A percentile compares a stretch with the other conserved stretches of the same genome.
Conservation (phyloP, 2,113 vertebrate species). For the chimpanzee (Pan troglodytes) region DNA sequence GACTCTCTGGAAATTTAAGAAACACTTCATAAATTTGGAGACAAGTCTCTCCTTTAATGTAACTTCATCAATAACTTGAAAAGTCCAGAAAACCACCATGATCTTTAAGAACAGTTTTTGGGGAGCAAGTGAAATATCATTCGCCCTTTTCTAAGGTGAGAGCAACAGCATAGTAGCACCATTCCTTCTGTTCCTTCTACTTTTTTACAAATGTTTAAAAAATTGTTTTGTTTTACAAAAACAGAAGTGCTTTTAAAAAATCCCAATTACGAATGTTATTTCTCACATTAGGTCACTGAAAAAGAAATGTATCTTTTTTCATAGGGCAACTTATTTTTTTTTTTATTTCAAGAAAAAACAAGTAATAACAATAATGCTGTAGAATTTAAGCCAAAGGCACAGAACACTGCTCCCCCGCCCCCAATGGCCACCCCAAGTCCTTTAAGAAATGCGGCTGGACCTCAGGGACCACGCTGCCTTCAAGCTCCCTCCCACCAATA, state of each 20-base stretch:
- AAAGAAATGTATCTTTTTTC: conserved; percentile 11
- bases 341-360: neutral
- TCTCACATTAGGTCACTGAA: neutral
- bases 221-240: neutral
- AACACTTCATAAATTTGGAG: neutral
- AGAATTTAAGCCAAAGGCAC: neutral
- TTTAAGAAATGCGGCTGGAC: neutral
- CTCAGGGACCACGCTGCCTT: neutral
- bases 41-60: neutral
- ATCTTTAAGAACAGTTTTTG: neutral
- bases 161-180: neutral
- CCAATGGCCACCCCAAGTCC: no score
- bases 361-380: neutral
- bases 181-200: neutral
- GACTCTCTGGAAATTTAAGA: neutral
- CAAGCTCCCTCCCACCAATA: neutral
- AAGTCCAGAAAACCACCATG: neutral
- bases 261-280: neutral
- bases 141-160: neutral
- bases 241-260: neutral
- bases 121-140: neutral
- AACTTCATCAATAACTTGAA: neutral
- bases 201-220: neutral
- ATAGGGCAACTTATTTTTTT: neutral
- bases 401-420: neutral